phyloP scores from a whole-genome alignment of 2,113 vertebrate species.

The Acrocephalus kingi region DNA sequence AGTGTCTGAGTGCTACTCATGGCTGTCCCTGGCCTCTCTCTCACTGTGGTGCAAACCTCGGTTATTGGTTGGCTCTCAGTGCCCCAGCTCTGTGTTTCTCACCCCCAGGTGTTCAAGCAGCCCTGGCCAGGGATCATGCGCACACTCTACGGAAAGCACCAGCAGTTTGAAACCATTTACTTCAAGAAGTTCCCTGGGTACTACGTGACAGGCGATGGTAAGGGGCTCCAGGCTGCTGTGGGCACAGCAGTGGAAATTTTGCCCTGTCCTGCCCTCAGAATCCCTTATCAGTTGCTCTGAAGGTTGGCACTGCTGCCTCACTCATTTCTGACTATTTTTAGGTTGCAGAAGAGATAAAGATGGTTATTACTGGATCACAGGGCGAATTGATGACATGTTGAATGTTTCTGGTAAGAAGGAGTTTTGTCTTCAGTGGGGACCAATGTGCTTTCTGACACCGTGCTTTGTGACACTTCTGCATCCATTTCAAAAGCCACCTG shows the following conservation, averaged over 20 bases:
- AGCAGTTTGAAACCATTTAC: conserved; percentile 88
- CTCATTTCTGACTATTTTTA: conserved; percentile 60
- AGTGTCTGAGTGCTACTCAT: neutral
- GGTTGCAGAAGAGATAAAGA: conserved; percentile 94
- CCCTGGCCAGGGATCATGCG: conserved; percentile 99
- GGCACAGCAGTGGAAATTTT: neutral
- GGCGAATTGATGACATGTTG: conserved; percentile 97
- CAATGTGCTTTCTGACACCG: neutral
- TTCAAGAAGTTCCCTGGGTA: conserved; percentile 98
- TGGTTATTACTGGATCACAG: conserved; percentile 98
- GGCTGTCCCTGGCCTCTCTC: neutral
- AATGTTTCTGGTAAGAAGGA: conserved; percentile 90
- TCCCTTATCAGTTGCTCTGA: neutral
- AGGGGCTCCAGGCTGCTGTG: neutral
- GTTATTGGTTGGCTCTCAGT: neutral
- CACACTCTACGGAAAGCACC: conserved; percentile 87
- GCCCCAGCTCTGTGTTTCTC: neutral
- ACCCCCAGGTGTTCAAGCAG: conserved; percentile 91
- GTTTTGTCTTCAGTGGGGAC: neutral
- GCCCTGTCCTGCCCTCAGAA: neutral
- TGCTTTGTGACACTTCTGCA: neutral
- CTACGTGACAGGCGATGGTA: conserved; percentile 96
- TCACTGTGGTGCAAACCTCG: fast-evolving
- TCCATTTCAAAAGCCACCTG: neutral
- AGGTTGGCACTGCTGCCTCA: neutral